Evolutionary conservation across 2,888 invertebrate genomes (phyloP).

Genomic region (Apotomis betuletana): DNA sequence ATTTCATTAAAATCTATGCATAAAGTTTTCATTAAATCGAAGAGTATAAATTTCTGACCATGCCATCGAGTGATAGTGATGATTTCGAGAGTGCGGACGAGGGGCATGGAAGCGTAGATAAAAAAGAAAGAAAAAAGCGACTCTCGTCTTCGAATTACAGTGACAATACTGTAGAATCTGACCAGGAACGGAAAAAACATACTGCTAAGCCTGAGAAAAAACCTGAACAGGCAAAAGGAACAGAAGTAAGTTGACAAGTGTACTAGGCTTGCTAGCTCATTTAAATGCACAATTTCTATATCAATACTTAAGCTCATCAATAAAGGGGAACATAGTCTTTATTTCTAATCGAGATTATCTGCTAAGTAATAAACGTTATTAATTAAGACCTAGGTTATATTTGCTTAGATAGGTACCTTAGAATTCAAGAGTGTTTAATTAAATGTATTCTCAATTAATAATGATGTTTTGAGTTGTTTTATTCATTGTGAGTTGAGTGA

Average conservation of each 20-base stretch:
- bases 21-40: constrained; percentile 37
- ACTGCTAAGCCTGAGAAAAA: constrained; percentile 43
- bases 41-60: constrained; percentile 52
- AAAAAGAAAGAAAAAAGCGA: constrained; percentile 68
- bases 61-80: constrained; percentile 90
- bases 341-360: no score
- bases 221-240: constrained; percentile 45
- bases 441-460: not conserved
- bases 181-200: constrained; percentile 52
- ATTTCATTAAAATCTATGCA: constrained; percentile 21
- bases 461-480: no score
- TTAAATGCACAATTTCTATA: no score
- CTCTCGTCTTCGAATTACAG: constrained; percentile 74
- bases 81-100: constrained; percentile 91
- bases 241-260: constrained; percentile 43
- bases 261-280: no score
- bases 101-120: constrained; percentile 73
- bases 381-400: not conserved
- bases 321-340: no score
- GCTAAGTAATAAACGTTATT: constrained; percentile 10
- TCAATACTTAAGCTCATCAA: no score
- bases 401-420: not conserved
- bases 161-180: constrained; percentile 64
- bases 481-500: no score
- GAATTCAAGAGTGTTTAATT: not conserved